These are phyloP conservation scores for Oryzias curvinotus DNA, from an alignment of 2,113 vertebrate species.

Conservation along the genomic window DNA sequence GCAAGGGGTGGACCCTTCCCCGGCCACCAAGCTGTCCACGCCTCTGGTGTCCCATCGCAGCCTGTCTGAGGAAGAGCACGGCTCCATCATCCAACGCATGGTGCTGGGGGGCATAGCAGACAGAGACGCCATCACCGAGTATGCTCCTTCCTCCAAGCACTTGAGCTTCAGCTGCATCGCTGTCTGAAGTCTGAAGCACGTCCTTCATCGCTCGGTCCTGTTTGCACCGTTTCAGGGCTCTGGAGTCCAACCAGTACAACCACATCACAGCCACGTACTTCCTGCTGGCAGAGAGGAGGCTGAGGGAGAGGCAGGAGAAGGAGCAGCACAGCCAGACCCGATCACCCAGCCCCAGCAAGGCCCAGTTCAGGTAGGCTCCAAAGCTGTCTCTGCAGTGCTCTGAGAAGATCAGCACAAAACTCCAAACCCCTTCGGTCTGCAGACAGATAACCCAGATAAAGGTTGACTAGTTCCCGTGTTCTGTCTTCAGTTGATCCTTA, in stretches of 20 bases:
- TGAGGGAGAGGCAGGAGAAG: constrained; percentile 94
- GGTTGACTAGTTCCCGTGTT: no score
- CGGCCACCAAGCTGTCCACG: constrained; percentile 94
- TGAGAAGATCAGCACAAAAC: no score
- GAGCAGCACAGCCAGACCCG: constrained; percentile 86
- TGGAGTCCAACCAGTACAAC: constrained; percentile 98
- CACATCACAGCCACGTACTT: constrained; percentile 99
- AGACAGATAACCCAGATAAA: no score
- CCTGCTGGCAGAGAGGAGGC: constrained; percentile 93
- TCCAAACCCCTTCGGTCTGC: no score
- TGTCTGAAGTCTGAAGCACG: no score
- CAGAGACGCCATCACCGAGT: constrained; percentile 92
- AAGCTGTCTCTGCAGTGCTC: no score
- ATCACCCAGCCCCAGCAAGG: constrained; percentile 97
- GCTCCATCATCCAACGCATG: constrained; percentile 97
- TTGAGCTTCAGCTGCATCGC: not conserved
- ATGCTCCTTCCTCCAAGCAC: constrained; percentile 58
- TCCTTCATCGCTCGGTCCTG: no score
- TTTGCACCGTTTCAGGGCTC: constrained; percentile 76
- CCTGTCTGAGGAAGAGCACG: constrained; percentile 95
- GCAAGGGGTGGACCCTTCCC: constrained; percentile 95
- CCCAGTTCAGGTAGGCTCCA: constrained; percentile 84
- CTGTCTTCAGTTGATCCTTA: no score
- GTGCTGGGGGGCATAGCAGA: constrained; percentile 95
- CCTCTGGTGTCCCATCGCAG: constrained; percentile 96